phyloP scores from a whole-genome alignment of 1,140 invertebrate species.

The Phenacoccus solenopsis region DNA sequence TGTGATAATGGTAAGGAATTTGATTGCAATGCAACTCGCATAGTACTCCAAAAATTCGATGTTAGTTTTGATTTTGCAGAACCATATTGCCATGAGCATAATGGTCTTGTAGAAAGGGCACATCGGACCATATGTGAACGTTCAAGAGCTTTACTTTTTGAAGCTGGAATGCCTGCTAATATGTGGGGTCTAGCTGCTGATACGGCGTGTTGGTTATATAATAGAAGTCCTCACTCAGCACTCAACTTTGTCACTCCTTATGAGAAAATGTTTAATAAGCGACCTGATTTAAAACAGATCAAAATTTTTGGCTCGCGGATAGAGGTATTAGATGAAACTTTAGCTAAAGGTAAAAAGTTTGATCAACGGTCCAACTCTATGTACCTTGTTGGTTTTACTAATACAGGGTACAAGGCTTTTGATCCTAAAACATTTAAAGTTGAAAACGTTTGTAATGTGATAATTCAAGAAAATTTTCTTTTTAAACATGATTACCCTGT shows the following conservation, averaged over 20 bases:
- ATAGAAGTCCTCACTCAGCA: slow-evolving; percentile 5
- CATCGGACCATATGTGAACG: slow-evolving; percentile 31
- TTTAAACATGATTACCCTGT: background rate
- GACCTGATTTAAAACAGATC: slow-evolving; percentile 27
- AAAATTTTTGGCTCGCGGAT: slow-evolving; percentile 31
- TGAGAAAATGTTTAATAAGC: slow-evolving; percentile 29
- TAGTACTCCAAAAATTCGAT: background rate
- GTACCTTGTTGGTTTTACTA: background rate
- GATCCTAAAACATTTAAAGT: background rate
- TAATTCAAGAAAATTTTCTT: background rate
- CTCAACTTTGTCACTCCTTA: slow-evolving; percentile 24
- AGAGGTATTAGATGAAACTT: slow-evolving; percentile 18
- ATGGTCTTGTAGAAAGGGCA: slow-evolving; percentile 32
- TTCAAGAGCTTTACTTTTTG: slow-evolving; percentile 30
- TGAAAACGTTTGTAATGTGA: background rate
- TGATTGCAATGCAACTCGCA: background rate
- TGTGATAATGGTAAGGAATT: slow-evolving; percentile 10
- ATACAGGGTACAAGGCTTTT: background rate
- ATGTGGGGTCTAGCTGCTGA: slow-evolving; percentile 29
- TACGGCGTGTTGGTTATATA: slow-evolving; percentile 12
- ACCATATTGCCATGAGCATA: slow-evolving; percentile 28
- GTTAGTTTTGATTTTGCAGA: background rate
- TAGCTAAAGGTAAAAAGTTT: background rate
- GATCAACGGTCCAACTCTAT: background rate
- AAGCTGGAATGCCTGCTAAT: slow-evolving; percentile 28